A percentile compares a stretch with the other conserved stretches of the same genome.
phyloP scores from a whole-genome alignment of 2,888 invertebrate genomes.

The Rutpela maculata region DNA sequence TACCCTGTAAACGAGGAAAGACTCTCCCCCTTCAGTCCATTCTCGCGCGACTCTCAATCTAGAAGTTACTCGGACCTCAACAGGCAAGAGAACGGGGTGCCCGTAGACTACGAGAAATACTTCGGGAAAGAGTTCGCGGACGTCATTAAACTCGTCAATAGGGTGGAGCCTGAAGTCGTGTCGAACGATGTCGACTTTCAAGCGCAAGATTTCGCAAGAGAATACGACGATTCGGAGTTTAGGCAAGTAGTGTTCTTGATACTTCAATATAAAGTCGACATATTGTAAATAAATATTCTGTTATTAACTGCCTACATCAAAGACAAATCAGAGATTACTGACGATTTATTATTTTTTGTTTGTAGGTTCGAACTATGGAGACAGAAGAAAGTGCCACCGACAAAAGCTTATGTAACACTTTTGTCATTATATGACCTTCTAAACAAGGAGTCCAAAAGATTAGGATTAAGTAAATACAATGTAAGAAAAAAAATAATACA shows the following conservation, averaged over 20 bases:
- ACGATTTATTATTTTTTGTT: conserved; percentile 6
- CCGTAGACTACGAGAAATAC: conserved; percentile 59
- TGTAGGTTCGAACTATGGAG: conserved; percentile 63
- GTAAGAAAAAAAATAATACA: conserved; percentile 71
- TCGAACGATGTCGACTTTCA: conserved; percentile 63
- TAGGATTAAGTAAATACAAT: conserved; percentile 78
- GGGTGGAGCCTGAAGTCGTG: conserved; percentile 41
- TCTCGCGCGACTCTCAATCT: neutral
- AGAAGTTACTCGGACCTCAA: conserved; percentile 15
- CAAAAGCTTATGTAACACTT: conserved; percentile 78
- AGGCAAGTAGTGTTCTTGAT: conserved; percentile 37
- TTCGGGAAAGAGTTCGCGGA: conserved; percentile 69
- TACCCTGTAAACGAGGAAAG: conserved; percentile 11
- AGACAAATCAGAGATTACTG: neutral
- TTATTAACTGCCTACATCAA: neutral
- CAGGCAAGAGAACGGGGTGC: neutral
- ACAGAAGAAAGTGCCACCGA: conserved; percentile 76
- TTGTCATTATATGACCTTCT: conserved; percentile 79
- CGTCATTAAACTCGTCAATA: conserved; percentile 69
- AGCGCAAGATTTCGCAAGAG: conserved; percentile 65
- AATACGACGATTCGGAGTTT: conserved; percentile 69
- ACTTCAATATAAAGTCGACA: neutral
- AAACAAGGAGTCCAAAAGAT: conserved; percentile 81
- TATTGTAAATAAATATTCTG: neutral
- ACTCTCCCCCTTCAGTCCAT: neutral